Evolutionary conservation across 2,113 vertebrate genomes (phyloP).

Genomic region (Corydoras maculifer): DNA sequence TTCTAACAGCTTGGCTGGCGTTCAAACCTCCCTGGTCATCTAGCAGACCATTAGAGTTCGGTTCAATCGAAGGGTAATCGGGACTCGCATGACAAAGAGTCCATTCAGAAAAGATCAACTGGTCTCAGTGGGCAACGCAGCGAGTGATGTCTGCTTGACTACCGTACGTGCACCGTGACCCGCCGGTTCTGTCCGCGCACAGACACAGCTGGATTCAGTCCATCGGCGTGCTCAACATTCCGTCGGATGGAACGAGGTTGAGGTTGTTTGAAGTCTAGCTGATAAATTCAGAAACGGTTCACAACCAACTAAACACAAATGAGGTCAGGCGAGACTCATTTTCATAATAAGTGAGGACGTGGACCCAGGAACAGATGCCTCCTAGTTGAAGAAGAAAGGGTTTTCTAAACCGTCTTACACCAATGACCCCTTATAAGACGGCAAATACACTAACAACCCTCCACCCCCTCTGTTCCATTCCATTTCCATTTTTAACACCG

Average conservation of each 20-base stretch:
- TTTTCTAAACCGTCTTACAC: too few species aligned
- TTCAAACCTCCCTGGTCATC: constrained; percentile 60
- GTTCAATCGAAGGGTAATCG: constrained; percentile 66
- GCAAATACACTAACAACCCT: too few species aligned
- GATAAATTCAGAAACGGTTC: too few species aligned
- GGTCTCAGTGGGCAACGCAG: constrained; percentile 48
- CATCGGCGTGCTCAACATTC: constrained; percentile 12
- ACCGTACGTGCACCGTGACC: constrained; percentile 43
- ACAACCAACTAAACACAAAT: too few species aligned
- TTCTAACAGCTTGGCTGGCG: constrained; percentile 62
- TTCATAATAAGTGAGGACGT: too few species aligned
- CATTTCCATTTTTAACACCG: too few species aligned
- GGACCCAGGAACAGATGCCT: too few species aligned
- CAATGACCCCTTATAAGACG: too few species aligned
- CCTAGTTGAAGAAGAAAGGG: too few species aligned
- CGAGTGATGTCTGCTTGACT: constrained; percentile 21
- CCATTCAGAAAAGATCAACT: constrained; percentile 52
- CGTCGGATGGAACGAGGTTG: neutral
- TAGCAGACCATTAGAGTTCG: constrained; percentile 59
- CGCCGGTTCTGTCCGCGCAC: constrained; percentile 55
- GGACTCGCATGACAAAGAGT: constrained; percentile 58
- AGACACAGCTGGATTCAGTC: constrained; percentile 10
- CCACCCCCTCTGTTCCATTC: too few species aligned
- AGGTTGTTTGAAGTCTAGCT: neutral
- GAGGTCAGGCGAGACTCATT: too few species aligned